Base-by-base conservation (phyloP, 2,888 invertebrate genomes). In the Lissonota sp. region DNA sequence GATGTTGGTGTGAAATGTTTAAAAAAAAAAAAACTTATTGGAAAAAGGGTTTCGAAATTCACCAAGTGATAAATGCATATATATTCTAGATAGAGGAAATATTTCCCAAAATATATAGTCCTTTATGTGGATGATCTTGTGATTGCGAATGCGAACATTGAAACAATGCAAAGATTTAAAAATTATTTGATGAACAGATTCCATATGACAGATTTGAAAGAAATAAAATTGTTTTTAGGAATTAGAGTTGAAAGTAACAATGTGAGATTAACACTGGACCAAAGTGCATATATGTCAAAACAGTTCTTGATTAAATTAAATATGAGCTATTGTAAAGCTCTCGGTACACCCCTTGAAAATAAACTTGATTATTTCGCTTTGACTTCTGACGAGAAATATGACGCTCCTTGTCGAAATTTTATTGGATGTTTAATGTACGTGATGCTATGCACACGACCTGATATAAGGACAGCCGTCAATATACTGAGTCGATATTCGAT, bases 401-500 rank as follows among this genome's bases (percentile, higher is more conserved):
- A 75, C 5, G 75, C 72, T 37, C 51, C 72, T 10, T 72, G 62
- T 72, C 6, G 49, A 10, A 49, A 49, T 10, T 4, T 49, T 49
- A 49, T 49, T 12, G 49, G 49, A 3, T 49, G 49, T 12, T 62
- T 73, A 53, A 73, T 73, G 53, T 62, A 55, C 16, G 49, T 64
- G 10, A 49, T n/a, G 49, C 6, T 49, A 49, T 49, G 49, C 12
- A n/a, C n/a, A 49, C 49, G 49, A 63, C 82, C 77, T 3, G 77
- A 81, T 46, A 58, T 84, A 12, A 58, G 73, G 63, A 62, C 63
- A 8, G 60, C 70, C 0, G 39, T 82, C 7, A 83, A 79, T 57
- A 69, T 80, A 37, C 69, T 82, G 26, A 82, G 82, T 62, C 55
- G 78, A 51, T 78, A 78, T 67, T n/a, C n/a, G n/a, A n/a, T n/a